Base-by-base conservation (phyloP, 1,140 invertebrate species). In the Drosophila miranda region DNA sequence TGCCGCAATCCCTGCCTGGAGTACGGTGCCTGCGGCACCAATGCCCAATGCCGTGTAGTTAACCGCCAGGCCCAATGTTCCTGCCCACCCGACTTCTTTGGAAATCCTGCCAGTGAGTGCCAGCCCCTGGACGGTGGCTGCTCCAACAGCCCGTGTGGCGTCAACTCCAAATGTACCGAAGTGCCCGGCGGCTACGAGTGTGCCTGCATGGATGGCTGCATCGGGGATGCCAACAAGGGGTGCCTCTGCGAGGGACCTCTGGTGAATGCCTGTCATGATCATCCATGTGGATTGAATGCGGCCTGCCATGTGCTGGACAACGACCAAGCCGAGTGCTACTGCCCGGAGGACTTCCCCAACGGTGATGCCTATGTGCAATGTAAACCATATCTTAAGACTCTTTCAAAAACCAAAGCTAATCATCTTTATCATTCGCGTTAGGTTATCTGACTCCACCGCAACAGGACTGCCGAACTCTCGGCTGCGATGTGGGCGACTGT, bases 311-410 rank as follows among this genome's bases (percentile, higher is more conserved):
- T 96, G 28, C 91, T 94, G 26, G 92, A 93, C 45, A 93, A 93
- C 58, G 93, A 93, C 52, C 92, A 94, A 69, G 93, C 96, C 0
- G 93, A 96, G 80, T 98, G 97, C 83, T 96, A 95, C 87, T 98
- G 97, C 89, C 96, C 96, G 45, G 91, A 94, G 13, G 94, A 95
- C 78, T 96, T 94, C 91, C 96, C 96, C 28, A 92, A 94, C 51
- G 97, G 97, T 44, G 95, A 98, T 93, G 96, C 97, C 9, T 94
- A 95, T 74, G 93, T 95, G 72, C 94, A 96, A 93, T 98, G 97
- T 97, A 8, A 23, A 2, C 42, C n/a, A 3, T 2, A 16, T 21
- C 0, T 6, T 11, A 2, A 50, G 21, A 8, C 19, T 46, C 43
- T 9, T 16, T 9, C 4, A 2, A 2, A 3, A 23, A 16, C 6